These are phyloP conservation scores for Lomographa bimaculata DNA, from an alignment of 2,888 invertebrate species.

Conservation along the genomic window DNA sequence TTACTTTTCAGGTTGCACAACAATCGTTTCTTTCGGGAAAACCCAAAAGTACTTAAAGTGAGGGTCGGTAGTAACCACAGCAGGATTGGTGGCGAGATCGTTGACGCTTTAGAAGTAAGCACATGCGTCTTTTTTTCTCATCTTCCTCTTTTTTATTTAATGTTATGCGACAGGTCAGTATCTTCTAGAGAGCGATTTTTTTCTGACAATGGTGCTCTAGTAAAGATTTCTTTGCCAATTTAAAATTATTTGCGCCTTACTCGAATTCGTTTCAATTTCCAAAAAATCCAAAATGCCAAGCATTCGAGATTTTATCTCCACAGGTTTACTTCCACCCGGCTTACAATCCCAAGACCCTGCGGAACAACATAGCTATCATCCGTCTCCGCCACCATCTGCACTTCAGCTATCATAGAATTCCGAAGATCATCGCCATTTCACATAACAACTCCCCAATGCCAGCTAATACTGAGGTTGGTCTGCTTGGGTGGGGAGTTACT, in stretches of 20 bases:
- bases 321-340: constrained; percentile 73
- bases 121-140: too few relatives aligned
- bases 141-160: too few relatives aligned
- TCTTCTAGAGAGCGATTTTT: too few relatives aligned
- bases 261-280: too few relatives aligned
- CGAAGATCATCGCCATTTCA: constrained; percentile 58
- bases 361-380: constrained; percentile 64
- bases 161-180: too few relatives aligned
- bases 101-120: constrained; percentile 65
- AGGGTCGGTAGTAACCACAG: constrained; percentile 74
- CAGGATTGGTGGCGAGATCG: constrained; percentile 62
- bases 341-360: constrained; percentile 62
- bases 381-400: constrained; percentile 55
- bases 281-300: too few relatives aligned
- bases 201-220: too few relatives aligned
- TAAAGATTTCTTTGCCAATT: too few relatives aligned
- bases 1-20: constrained; percentile 70
- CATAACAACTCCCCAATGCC: constrained; percentile 40
- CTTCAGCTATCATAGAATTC: constrained; percentile 54
- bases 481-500: constrained; percentile 73
- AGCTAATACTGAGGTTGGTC: constrained; percentile 56
- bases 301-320: too few relatives aligned
- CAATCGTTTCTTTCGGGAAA: constrained; percentile 73
- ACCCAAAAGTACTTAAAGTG: constrained; percentile 60
- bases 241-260: too few relatives aligned